Evolutionary conservation across 2,888 invertebrate species (phyloP), one percentile per base, ranked within the genome.

Genomic region (Poecilus cupreus): DNA sequence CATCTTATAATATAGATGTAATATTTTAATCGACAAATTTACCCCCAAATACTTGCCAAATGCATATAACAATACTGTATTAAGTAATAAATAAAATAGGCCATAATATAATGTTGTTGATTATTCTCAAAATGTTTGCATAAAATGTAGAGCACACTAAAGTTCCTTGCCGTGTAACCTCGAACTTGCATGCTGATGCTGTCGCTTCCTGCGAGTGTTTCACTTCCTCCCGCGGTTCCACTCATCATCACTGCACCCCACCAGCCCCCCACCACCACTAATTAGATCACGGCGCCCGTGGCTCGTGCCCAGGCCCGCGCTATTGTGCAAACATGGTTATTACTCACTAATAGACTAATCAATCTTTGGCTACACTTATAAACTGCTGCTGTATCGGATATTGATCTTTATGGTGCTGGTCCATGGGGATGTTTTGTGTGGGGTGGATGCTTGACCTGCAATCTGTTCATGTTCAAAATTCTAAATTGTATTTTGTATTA

Each of bases 261-360:
- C 22, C 54, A n/a, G 8, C 49, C 1, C 49, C 18, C 3, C 16
- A n/a, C 37, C 64, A 8, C 64, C 18, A 37, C 37, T 68, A 68
- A 68, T 68, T 68, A 68, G 64, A 68, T 68, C 64, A 68, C 18
- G 37, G 37, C 18, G 24, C 26, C 51, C n/a, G n/a, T n/a, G n/a
- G 64, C 37, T 16, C 22, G 57, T 22, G 60, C 18, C 10, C 18
- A 18, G 43, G 5, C 18, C 76, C 16, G 39, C 37, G 57, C 22
- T 72, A 20, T 43, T 78, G 43, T 37, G 46, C 78, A 78, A 64
- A 78, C 78, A 78, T 46, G 32, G 78, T 78, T 78, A 78, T 78
- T 78, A 46, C 78, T 64, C 46, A 78, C 78, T 78, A 78, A 78
- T 78, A 78, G 78, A 43, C 78, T 78, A 78, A 78, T 78, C 78